Evolutionary conservation across 92 coral and sea anemone genomes (phyloP).

Genomic region (Paramuricea clavata): DNA sequence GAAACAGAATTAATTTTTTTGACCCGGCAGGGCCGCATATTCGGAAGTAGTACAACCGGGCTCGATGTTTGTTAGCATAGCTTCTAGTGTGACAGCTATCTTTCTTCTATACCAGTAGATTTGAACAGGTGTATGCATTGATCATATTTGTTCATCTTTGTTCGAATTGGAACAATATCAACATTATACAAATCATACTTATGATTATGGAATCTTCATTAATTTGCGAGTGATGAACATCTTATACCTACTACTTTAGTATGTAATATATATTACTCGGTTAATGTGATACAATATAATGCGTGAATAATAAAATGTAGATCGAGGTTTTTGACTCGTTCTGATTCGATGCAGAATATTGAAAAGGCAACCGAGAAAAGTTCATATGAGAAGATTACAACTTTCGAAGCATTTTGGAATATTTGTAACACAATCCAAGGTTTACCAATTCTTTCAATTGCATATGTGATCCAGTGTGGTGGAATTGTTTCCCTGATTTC

Average conservation of each 20-base stretch:
- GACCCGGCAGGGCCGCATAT: no score
- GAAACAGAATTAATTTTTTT: no score
- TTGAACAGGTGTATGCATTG: slow-evolving; percentile 27
- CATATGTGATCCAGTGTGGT: slow-evolving; percentile 87
- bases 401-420: slow-evolving; percentile 94
- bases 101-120: neutral
- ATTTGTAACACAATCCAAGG: slow-evolving; percentile 99
- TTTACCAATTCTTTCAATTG: slow-evolving; percentile 92
- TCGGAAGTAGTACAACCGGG: no score
- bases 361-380: slow-evolving; percentile 47
- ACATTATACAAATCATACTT: slow-evolving; percentile 20
- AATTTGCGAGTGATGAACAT: neutral
- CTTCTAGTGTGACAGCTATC: neutral
- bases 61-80: no score
- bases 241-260: no score
- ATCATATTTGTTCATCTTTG: slow-evolving; percentile 1
- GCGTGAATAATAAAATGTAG: no score
- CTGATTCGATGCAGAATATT: slow-evolving; percentile 27
- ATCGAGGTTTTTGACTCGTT: no score
- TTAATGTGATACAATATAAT: neutral
- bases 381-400: slow-evolving; percentile 59
- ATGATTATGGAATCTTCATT: neutral
- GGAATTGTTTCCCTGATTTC: slow-evolving; percentile 81
- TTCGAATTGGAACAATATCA: neutral
- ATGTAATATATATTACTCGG: neutral